Conservation (phyloP, 2,888 invertebrate species). For the Hypselothyrea guttata region DNA sequence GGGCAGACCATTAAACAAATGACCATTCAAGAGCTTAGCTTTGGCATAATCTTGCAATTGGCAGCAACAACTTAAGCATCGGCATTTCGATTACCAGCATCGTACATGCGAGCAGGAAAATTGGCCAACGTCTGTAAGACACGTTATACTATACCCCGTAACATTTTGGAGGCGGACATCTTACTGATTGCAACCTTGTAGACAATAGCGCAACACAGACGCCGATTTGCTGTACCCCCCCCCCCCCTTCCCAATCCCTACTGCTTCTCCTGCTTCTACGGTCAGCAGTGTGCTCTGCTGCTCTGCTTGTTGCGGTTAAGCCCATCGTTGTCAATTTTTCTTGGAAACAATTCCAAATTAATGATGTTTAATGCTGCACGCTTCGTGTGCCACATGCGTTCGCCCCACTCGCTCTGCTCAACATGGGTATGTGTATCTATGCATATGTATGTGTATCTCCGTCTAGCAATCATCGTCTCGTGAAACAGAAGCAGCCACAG, state of each 20-base stretch:
- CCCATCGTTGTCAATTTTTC: conserved; percentile 61
- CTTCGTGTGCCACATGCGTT: conserved; percentile 57
- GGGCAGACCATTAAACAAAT: conserved; percentile 58
- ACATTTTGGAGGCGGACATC: conserved; percentile 50
- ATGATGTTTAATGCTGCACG: conserved; percentile 66
- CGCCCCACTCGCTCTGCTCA: conserved; percentile 4
- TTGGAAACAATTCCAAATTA: conserved; percentile 59
- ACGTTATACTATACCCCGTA: conserved; percentile 17
- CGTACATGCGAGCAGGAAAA: not conserved
- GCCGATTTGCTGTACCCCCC: conserved; percentile 11
- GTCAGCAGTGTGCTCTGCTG: too few relatives aligned
- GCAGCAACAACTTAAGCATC: conserved; percentile 40
- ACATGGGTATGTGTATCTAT: too few relatives aligned
- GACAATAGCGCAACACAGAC: conserved; percentile 41
- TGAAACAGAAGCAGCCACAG: conserved; percentile 33
- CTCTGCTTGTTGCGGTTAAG: conserved; percentile 44
- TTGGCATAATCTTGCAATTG: conserved; percentile 44
- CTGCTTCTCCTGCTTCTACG: not conserved
- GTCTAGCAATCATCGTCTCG: conserved; percentile 32
- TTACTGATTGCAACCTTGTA: conserved; percentile 56
- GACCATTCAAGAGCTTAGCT: conserved; percentile 59
- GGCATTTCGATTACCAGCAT: conserved; percentile 14
- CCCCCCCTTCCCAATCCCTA: not conserved
- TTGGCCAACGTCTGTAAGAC: conserved; percentile 1
- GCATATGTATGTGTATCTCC: too few relatives aligned